Conservation (phyloP, 2,797 vertebrate species). For the Sebastiscus tertius region DNA sequence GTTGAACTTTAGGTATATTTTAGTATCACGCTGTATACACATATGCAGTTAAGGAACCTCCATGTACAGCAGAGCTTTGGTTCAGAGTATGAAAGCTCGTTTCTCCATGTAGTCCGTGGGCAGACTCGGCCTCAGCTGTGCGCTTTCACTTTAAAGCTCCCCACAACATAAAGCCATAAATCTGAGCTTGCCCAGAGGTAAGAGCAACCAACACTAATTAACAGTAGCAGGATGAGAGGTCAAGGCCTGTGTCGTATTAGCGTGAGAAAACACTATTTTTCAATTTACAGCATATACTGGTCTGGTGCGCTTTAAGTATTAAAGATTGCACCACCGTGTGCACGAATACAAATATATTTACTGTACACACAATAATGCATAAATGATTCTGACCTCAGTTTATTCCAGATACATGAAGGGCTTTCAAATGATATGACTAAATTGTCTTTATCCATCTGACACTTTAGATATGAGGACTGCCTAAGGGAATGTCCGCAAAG, state of each 20-base stretch:
- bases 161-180: conserved; percentile 81
- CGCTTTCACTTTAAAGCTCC: conserved; percentile 63
- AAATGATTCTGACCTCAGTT: conserved; percentile 14
- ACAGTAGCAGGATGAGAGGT: conserved; percentile 80
- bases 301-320: conserved; percentile 60
- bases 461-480: conserved; percentile 28
- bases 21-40: not conserved
- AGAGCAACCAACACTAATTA: conserved; percentile 82
- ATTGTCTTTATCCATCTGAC: conserved; percentile 31
- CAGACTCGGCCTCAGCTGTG: conserved; percentile 31
- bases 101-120: conserved; percentile 41
- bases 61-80: not conserved
- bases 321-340: conserved; percentile 32
- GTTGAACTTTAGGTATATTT: conserved; percentile 2
- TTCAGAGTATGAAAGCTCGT: conserved; percentile 39
- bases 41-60: not conserved
- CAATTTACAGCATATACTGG: conserved; percentile 69
- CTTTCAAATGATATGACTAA: conserved; percentile 38
- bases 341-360: conserved; percentile 43
- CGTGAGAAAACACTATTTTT: conserved; percentile 83
- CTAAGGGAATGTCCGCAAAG: conserved; percentile 53
- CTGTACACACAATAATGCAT: conserved; percentile 11
- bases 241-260: conserved; percentile 81
- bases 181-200: conserved; percentile 82
- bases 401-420: conserved; percentile 4